These are phyloP conservation scores for Dromas ardeola DNA, from an alignment of 2,113 vertebrate genomes.

Conservation along the genomic window DNA sequence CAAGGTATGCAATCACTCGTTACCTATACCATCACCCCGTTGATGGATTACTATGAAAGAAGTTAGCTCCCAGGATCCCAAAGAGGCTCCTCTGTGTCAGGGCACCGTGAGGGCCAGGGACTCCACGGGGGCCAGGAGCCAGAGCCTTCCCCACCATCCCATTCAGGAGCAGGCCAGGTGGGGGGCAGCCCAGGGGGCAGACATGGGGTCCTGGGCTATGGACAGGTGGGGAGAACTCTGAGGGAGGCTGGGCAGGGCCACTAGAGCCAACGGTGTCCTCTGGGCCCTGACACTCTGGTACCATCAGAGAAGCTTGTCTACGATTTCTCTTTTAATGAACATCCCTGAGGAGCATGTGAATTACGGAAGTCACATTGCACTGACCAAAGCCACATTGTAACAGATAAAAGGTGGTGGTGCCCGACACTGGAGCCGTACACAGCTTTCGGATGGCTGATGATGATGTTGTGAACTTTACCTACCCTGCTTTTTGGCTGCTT, in stretches of 20 bases:
- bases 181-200: accelerated
- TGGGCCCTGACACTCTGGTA: neutral
- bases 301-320: neutral
- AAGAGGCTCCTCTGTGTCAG: neutral
- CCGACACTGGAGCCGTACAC: neutral
- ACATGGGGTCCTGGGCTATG: neutral
- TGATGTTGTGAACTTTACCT: neutral
- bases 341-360: neutral
- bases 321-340: neutral
- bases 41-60: neutral
- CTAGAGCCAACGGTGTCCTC: accelerated
- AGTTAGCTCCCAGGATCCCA: neutral
- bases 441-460: neutral
- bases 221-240: neutral
- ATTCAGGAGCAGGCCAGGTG: neutral
- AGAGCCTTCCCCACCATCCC: neutral
- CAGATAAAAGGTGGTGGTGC: neutral
- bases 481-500: neutral
- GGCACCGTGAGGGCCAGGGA: neutral
- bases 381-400: neutral
- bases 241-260: accelerated
- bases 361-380: accelerated
- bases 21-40: accelerated
- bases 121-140: neutral
- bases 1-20: neutral